Percentiles rank a stretch among this genome's conserved stretches.
phyloP scores from a whole-genome alignment of 1,140 invertebrate species.

The Penaeus indicus region DNA sequence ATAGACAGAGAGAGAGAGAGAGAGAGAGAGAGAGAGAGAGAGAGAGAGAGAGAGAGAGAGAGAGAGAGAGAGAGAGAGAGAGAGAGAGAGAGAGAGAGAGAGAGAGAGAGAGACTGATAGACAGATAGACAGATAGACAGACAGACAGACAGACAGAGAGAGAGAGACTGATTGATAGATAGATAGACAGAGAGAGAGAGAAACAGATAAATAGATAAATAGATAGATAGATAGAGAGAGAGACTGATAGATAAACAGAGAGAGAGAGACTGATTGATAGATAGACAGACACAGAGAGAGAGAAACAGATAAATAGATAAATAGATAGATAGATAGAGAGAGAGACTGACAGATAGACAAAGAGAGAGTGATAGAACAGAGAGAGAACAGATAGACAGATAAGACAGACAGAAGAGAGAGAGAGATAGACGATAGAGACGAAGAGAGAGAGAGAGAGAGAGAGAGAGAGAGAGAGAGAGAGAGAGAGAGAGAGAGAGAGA shows the following conservation, averaged over 20 bases:
- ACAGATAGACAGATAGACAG: too few species aligned
- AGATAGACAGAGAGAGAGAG: too few species aligned
- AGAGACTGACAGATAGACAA: neutral
- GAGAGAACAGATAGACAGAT: neutral
- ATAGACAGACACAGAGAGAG: neutral
- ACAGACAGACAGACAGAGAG: too few species aligned
- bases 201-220: too few species aligned
- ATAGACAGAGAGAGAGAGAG: too few species aligned
- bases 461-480: too few species aligned
- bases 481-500: slow-evolving; percentile 3
- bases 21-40: neutral
- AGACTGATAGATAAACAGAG: neutral
- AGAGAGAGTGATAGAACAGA: neutral
- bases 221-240: neutral
- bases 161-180: too few species aligned
- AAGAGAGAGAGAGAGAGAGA: neutral
- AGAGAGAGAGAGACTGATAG: too few species aligned
- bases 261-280: neutral
- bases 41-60: neutral
- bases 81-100: too few species aligned
- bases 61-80: too few species aligned
- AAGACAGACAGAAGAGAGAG: neutral
- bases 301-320: neutral
- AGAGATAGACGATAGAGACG: neutral
- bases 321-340: neutral